Evolutionary conservation across 2,113 vertebrate species (phyloP).

Genomic region (Chitala chitala): DNA sequence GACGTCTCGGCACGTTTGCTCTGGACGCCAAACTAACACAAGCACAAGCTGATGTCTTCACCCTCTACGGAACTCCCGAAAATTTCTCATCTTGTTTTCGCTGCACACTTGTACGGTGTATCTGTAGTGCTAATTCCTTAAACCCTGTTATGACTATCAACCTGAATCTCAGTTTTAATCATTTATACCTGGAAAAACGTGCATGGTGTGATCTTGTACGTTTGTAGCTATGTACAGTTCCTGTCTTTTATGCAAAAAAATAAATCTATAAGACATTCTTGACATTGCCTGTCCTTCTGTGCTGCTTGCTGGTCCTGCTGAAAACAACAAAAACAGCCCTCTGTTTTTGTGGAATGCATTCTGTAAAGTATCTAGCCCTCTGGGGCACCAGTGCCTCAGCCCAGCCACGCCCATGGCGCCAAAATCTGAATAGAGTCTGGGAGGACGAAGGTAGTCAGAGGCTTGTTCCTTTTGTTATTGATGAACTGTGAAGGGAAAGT

Average conservation of each 20-base stretch:
- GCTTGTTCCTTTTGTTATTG: neutral
- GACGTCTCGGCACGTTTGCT: conserved; percentile 4
- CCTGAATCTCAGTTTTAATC: neutral
- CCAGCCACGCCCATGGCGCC: neutral
- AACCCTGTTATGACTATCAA: neutral
- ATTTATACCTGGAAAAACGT: neutral
- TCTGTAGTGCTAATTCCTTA: neutral
- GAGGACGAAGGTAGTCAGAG: neutral
- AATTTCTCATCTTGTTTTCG: neutral
- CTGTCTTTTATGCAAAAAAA: neutral
- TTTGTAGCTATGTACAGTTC: neutral
- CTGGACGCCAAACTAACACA: neutral
- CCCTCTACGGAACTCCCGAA: neutral
- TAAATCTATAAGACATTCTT: neutral
- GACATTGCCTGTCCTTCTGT: neutral
- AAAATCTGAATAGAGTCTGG: neutral
- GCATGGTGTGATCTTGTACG: neutral
- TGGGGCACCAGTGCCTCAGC: neutral
- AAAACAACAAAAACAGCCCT: neutral
- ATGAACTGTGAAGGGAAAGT: neutral
- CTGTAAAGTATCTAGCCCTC: too few species aligned
- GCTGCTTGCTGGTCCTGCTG: neutral
- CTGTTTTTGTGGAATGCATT: neutral
- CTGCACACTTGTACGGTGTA: neutral
- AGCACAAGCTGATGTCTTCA: neutral